Percentiles rank a stretch among this genome's conserved stretches.
phyloP scores from a whole-genome alignment of 2,113 vertebrate genomes.

The Atherinomorus stipes region DNA sequence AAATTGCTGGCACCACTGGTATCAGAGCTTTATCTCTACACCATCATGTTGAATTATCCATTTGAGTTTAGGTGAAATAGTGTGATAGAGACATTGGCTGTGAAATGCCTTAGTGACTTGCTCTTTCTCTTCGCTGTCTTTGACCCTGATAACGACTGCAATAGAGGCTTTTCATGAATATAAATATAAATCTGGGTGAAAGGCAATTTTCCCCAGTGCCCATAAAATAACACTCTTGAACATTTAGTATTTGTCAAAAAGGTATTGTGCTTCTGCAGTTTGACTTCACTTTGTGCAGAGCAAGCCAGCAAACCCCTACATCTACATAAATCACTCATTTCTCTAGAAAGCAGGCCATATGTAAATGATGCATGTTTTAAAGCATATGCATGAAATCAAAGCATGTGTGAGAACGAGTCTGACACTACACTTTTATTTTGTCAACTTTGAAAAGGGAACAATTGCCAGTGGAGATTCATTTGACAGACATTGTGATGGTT shows the following conservation, averaged over 20 bases:
- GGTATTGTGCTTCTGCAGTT: conserved; percentile 33
- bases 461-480: background rate
- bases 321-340: conserved; percentile 30
- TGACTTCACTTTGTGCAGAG: conserved; percentile 12
- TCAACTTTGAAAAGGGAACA: background rate
- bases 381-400: background rate
- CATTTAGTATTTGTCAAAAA: conserved; percentile 56
- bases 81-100: conserved; percentile 42
- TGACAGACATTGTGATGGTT: background rate
- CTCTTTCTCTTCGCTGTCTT: conserved; percentile 52
- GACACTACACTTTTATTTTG: conserved; percentile 6
- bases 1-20: conserved; percentile 45
- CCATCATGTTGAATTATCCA: conserved; percentile 63
- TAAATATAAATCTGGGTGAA: conserved; percentile 56
- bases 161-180: conserved; percentile 67
- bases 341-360: conserved; percentile 10
- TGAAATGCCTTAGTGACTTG: conserved; percentile 53
- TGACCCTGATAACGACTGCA: conserved; percentile 68
- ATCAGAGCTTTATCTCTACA: conserved; percentile 55
- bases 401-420: background rate
- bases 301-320: conserved; percentile 32
- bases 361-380: conserved; percentile 21
- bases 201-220: conserved; percentile 51
- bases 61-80: conserved; percentile 63
- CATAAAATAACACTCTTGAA: conserved; percentile 55